Base-by-base conservation (phyloP, 2,113 vertebrate genomes). In the Serilophus lunatus region DNA sequence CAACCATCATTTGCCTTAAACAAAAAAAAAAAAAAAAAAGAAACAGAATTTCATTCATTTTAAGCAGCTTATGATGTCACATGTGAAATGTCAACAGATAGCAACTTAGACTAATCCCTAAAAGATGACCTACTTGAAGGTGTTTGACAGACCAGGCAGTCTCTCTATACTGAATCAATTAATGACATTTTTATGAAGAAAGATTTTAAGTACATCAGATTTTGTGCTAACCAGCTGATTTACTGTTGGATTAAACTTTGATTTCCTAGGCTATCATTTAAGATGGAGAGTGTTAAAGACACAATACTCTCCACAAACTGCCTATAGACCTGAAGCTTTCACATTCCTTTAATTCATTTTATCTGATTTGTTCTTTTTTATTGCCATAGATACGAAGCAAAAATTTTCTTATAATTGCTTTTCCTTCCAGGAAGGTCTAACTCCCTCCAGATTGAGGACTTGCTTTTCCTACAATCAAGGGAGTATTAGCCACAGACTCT, bases 61-160 rank as follows among this genome's bases (percentile, higher is more conserved):
- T 97, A 96, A 97, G 96, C 92, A 94, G 95, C 92, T 96, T 96
- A 96, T 94, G 90, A 94, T 91, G 91, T 96, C 96, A 95, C 82
- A 68, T 89, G 90, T 96, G 88, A 97, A 96, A 96, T 96, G 92
- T 84, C 92, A 96, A 95, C 92, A 95, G 92, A 96, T 88, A 96
- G 66, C 88, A 95, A 96, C 83, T 95, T 92, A 90, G 72, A 69
- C 75, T 97, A 96, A 96, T 96, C 94, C 71, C 82, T 91, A 80
- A 92, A 95, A 96, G 95, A 94, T 97, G 96, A 95, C 96, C 96
- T 97, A 97, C 93, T 97, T 97, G 95, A 96, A 97, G 59, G 87
- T 95, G 96, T 95, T 96, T 91, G 84, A 86, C 60, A 92, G 74
- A 61, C 49, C 47, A 64, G 85, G 56, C 91, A 81, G 44, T 90